Evolutionary conservation across 2,888 invertebrate genomes (phyloP), one percentile per base, ranked within the genome.

Genomic region (Cremastinae sp.): DNA sequence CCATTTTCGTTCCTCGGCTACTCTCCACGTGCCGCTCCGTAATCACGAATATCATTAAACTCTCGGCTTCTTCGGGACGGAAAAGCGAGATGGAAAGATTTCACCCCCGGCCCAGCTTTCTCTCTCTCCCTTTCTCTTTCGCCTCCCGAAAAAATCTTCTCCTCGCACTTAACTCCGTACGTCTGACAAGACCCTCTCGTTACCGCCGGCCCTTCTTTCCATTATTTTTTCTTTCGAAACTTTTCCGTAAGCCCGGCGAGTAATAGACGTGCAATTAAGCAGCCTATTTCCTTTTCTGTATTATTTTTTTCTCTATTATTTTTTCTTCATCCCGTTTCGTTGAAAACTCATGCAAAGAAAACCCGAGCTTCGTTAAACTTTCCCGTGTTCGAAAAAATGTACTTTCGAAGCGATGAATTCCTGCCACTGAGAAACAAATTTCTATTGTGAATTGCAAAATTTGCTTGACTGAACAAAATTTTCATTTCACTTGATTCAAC

Each of bases 41-140:
- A 89, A 89, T 89, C 88, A 89, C 89, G 88, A 89, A 89, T 89
- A 89, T 89, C 89, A 89, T 89, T 89, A 89, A 89, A 89, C 87
- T 88, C 88, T 87, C 86, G 86, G 84, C 84, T 88, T 84, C 85
- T 84, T 83, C 83, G 22, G 41, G 9, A 22, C 8, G 22, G 16
- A 8, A 34, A 9, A 45, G n/a, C 38, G 71, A 34, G 34, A 78
- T 79, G 81, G 79, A 34, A 59, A 58, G 61, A 61, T 70, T 70
- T 45, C 79, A 82, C 82, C 82, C 79, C 65, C 51, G 66, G 75
- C 69, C 79, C 58, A 75, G 69, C 75, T 74, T 78, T 62, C 66
- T 47, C 62, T 51, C 38, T 58, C 71, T 72, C 62, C 38, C 18
- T 43, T 18, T 54, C 56, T 68, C 70, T 65, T 68, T 65, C 45